Evolutionary conservation across 1,140 invertebrate genomes (phyloP).

Genomic region (Ceratoteleas bidentatus): DNA sequence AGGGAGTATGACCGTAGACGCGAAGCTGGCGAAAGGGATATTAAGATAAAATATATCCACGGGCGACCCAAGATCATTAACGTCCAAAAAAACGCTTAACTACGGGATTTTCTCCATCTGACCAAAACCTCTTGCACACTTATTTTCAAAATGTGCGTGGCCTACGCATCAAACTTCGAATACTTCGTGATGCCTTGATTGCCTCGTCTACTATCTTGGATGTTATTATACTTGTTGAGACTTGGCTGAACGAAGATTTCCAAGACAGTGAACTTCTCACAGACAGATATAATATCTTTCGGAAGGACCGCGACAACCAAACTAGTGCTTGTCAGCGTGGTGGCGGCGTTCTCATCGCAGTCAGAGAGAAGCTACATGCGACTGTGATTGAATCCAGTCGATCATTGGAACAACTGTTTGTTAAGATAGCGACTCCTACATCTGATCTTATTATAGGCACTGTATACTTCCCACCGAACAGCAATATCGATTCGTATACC

Average conservation of each 20-base stretch:
- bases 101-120: neutral
- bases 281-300: no score
- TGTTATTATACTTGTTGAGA: conserved; percentile 1
- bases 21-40: neutral
- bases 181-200: neutral
- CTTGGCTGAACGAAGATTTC: conserved; percentile 7
- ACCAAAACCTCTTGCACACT: neutral
- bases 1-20: neutral
- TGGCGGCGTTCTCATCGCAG: no score
- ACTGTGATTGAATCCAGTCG: no score
- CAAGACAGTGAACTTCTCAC: neutral
- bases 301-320: neutral
- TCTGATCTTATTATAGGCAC: no score
- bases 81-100: neutral
- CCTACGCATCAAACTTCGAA: neutral
- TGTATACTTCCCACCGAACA: no score
- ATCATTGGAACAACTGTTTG: no score
- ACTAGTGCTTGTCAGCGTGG: neutral
- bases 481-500: no score
- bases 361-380: no score
- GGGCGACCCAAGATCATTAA: neutral
- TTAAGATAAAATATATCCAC: neutral
- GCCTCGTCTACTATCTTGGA: neutral
- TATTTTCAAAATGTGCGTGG: conserved; percentile 24
- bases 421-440: no score